Base-by-base conservation (phyloP, 1,140 invertebrate species). In the Euglossa dilemma region DNA sequence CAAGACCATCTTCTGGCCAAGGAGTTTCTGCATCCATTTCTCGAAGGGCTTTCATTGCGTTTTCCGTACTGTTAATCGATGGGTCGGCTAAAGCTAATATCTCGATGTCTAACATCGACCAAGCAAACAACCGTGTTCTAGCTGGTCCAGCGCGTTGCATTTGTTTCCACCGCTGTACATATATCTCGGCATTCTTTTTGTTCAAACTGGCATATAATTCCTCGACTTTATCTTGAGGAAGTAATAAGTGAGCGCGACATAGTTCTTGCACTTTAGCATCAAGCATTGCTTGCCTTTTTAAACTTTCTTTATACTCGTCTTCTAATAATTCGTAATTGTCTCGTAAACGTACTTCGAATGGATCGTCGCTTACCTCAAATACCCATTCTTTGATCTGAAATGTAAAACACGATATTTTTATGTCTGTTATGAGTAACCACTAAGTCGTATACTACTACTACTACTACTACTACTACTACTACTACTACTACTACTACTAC, bases 241-340 rank as follows among this genome's bases (percentile, higher is more conserved):
- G 95, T 36, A 98, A 95, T 9, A 98, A 94, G 91, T 98, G 96
- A 16, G 97, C 96, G 91, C 97, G 97, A 88, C 96, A 96, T 50
- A 98, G 94, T 89, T 98, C 96, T 86, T 95, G 93, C 11, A 99
- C 97, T 94, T 98, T 98, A 9, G 97, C 96, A 90, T 99, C 98
- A 23, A 99, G 94, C 94, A 99, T 97, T 76, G 97, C 96, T 81
- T 97, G 96, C n/a, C 99, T 94, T 92, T 99, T 99, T 84, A 98
- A 95, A 91, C 97, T 98, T 92, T 99, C 99, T 90, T 98, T 97
- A 89, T 98, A 99, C 93, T 99, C 99, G 92, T 99, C 99, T 91
- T 98, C 98, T 36, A 99, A 91, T 0, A 99, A 94, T 91, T 99
- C 98, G 93, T 98, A 99, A 93, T 99, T 99, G 90, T 99, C 98